Percentiles rank a stretch among this genome's conserved stretches.
phyloP scores from a whole-genome alignment of 2,113 vertebrate species.

The Ciconia boyciana region DNA sequence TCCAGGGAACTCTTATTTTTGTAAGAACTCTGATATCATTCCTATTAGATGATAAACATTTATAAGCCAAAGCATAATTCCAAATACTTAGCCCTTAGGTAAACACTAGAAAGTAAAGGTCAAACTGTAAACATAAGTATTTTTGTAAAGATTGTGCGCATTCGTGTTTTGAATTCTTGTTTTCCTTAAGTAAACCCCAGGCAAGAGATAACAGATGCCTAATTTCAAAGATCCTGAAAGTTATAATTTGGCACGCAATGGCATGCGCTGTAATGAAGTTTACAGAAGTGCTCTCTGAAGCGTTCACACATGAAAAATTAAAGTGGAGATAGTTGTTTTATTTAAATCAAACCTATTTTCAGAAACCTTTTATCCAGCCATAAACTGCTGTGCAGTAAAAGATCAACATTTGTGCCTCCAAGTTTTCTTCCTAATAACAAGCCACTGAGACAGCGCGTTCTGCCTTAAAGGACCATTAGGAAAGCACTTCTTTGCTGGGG shows the following conservation, averaged over 20 bases:
- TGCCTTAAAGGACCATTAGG: neutral
- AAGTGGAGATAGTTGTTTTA: slow-evolving; percentile 45
- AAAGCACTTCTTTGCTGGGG: neutral
- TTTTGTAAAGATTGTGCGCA: slow-evolving; percentile 31
- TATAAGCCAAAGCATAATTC: slow-evolving; percentile 37
- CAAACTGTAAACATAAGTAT: slow-evolving; percentile 54
- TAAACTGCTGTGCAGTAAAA: slow-evolving; percentile 24
- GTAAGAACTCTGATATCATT: slow-evolving; percentile 20
- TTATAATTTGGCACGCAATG: slow-evolving; percentile 42
- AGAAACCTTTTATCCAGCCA: slow-evolving; percentile 35
- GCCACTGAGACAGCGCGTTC: accelerated
- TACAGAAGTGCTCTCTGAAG: slow-evolving; percentile 28
- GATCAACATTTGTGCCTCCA: slow-evolving; percentile 22
- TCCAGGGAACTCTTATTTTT: slow-evolving; percentile 38
- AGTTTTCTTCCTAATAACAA: slow-evolving; percentile 24
- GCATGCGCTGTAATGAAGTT: slow-evolving; percentile 12
- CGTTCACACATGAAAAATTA: slow-evolving; percentile 44
- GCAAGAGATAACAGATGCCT: slow-evolving; percentile 70
- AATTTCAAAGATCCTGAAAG: slow-evolving; percentile 53
- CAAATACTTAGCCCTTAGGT: slow-evolving; percentile 37
- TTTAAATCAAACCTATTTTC: slow-evolving; percentile 51
- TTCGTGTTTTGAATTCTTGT: slow-evolving; percentile 63
- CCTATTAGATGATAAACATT: slow-evolving; percentile 55
- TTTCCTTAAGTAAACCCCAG: slow-evolving; percentile 67
- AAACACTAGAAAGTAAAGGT: slow-evolving; percentile 62